Evolutionary conservation across 2,113 vertebrate genomes (phyloP).

Genomic region (Lasiurus borealis): DNA sequence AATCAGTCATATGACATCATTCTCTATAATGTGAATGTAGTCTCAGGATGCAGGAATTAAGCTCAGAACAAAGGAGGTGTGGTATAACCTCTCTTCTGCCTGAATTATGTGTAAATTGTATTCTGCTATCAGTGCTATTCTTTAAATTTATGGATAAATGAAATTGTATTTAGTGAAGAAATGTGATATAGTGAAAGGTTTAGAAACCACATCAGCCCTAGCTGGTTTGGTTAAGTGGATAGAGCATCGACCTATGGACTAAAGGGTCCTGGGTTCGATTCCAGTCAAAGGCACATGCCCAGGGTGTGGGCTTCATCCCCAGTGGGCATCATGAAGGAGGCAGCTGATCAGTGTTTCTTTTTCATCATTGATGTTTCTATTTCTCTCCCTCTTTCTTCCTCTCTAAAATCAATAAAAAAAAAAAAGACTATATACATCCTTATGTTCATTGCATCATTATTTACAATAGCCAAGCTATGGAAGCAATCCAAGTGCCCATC

Average conservation of each 20-base stretch:
- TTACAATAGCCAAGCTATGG: background rate
- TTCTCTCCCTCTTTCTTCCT: too few species aligned
- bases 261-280: too few species aligned
- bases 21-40: conserved; percentile 19
- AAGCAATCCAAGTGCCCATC: background rate
- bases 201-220: conserved; percentile 16
- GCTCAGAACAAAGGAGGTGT: conserved; percentile 23
- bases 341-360: too few species aligned
- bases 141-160: conserved; percentile 12
- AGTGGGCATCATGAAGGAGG: too few species aligned
- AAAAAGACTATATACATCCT: background rate
- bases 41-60: conserved; percentile 30
- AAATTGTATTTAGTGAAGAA: background rate
- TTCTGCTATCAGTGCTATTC: background rate
- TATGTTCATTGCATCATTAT: background rate
- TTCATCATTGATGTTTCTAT: too few species aligned
- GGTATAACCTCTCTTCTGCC: background rate
- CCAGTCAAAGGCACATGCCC: too few species aligned
- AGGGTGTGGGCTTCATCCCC: too few species aligned
- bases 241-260: too few species aligned
- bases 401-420: too few species aligned
- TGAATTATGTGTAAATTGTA: conserved; percentile 12
- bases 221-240: too few species aligned
- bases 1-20: background rate
- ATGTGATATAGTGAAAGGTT: conserved; percentile 5